Base-by-base conservation (phyloP, 1,140 invertebrate genomes). In the Chlorops oryzae region DNA sequence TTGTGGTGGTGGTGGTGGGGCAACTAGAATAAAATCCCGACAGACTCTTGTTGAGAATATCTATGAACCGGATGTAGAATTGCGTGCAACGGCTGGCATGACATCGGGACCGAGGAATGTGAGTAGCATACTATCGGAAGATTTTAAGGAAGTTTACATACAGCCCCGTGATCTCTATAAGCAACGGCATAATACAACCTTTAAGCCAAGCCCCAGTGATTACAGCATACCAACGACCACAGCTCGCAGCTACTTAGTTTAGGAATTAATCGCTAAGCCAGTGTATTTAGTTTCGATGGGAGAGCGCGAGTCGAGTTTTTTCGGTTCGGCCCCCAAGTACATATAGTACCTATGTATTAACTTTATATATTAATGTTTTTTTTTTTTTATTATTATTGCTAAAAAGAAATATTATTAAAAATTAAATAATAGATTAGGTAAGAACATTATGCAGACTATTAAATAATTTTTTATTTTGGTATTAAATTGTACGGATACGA, bases 101-200 rank as follows among this genome's bases (percentile, higher is more conserved):
- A 15, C 9, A 10, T 9, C 9, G 9, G 28, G 28, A 32, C 9
- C 9, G 23, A 50, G 53, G 13, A 51, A 57, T 37, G 51, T 59
- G 1, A 57, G 58, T 54, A 63, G 58, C 44, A 52, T 38, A 39
- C 21, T 50, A 4, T 40, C 43, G 10, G 18, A 56, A 37, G 61
- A 70, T 27, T 63, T 70, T 21, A 66, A 66, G 23, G 63, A 72
- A 22, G 37, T 68, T 9, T 68, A 62, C 10, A 59, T 65, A 1
- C 66, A 69, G 38, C 65, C 61, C 3, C 47, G 59, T 2, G 57
- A 70, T 52, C 47, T 65, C n/a, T 59, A 58, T 28, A 69, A 65
- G 42, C 53, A 62, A 41, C 57, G 62, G 13, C 51, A 60, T 42
- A 60, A 58, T 46, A 59, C 56, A 5, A 57, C 56, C 12, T 65